Percentiles rank a stretch among this genome's conserved stretches.
phyloP scores from a whole-genome alignment of 2,113 vertebrate genomes.

The Polypterus bichir region DNA sequence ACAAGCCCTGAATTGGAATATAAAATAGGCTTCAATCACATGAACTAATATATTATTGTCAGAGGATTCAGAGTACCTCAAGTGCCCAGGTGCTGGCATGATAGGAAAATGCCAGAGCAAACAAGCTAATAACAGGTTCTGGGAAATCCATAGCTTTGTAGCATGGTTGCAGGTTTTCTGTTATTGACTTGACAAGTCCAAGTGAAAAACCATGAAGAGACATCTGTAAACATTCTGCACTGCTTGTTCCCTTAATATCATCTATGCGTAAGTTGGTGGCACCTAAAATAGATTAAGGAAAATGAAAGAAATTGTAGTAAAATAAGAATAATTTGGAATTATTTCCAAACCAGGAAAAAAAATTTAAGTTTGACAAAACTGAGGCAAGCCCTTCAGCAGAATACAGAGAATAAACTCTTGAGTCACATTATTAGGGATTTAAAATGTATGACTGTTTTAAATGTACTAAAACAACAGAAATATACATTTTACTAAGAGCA shows the following conservation, averaged over 20 bases:
- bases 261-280: constrained; percentile 74
- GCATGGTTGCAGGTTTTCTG: constrained; percentile 77
- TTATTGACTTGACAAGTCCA: constrained; percentile 64
- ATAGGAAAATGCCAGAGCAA: constrained; percentile 58
- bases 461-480: too few species aligned
- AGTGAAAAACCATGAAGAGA: constrained; percentile 69
- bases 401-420: too few species aligned
- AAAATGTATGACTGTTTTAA: too few species aligned
- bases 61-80: constrained; percentile 53
- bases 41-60: not conserved
- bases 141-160: constrained; percentile 61
- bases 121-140: constrained; percentile 56
- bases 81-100: constrained; percentile 65
- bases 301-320: not conserved
- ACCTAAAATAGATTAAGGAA: constrained; percentile 40
- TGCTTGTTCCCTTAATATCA: constrained; percentile 54
- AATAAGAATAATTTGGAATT: not conserved
- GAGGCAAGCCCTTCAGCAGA: too few species aligned
- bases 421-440: too few species aligned
- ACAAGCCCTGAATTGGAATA: too few species aligned
- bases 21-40: too few species aligned
- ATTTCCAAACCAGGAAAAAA: not conserved
- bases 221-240: constrained; percentile 60
- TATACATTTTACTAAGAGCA: too few species aligned
- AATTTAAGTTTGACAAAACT: too few species aligned